Percentiles rank a stretch among this genome's conserved stretches.
Conservation (phyloP, 64 coral and sea anemone genomes). For the Porites lutea region DNA sequence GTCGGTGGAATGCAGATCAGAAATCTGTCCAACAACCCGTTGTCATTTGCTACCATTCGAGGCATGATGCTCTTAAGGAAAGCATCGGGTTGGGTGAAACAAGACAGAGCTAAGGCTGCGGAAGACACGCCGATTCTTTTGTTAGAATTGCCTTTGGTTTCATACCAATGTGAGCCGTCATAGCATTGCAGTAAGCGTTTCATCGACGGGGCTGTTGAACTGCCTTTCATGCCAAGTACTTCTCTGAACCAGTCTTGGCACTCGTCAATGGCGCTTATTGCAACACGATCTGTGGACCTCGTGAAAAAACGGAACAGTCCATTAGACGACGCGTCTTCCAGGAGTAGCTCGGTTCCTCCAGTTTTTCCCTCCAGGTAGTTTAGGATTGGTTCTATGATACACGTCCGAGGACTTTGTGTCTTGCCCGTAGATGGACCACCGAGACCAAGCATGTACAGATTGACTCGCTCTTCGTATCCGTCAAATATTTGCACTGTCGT, state of each 20-base stretch:
- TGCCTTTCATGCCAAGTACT: no score
- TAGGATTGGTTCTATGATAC: constrained; percentile 1
- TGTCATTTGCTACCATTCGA: background rate
- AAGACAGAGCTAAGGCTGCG: constrained; percentile 6
- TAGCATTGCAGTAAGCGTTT: no score
- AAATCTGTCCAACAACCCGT: constrained; percentile 1
- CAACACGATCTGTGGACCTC: background rate
- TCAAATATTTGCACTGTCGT: constrained; percentile 26
- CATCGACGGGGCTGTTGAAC: no score
- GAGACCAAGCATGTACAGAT: constrained; percentile 47
- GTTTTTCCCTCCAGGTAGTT: constrained; percentile 6
- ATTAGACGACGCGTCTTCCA: constrained; percentile 46
- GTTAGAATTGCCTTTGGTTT: constrained; percentile 4
- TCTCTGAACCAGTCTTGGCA: constrained; percentile 31
- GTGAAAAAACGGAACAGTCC: constrained; percentile 21
- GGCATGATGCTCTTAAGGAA: constrained; percentile 1
- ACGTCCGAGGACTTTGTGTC: constrained; percentile 10
- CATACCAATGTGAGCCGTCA: no score
- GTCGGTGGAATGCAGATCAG: background rate
- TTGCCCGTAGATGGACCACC: constrained; percentile 5
- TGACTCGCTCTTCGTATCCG: constrained; percentile 35
- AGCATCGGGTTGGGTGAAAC: background rate
- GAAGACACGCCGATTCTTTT: background rate
- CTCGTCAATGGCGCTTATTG: constrained; percentile 30
- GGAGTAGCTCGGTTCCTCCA: background rate